A percentile compares a stretch with the other conserved stretches of the same genome.
These are phyloP conservation scores for Exephanes ischioxanthus DNA, from an alignment of 2,888 invertebrate genomes.

Conservation along the genomic window DNA sequence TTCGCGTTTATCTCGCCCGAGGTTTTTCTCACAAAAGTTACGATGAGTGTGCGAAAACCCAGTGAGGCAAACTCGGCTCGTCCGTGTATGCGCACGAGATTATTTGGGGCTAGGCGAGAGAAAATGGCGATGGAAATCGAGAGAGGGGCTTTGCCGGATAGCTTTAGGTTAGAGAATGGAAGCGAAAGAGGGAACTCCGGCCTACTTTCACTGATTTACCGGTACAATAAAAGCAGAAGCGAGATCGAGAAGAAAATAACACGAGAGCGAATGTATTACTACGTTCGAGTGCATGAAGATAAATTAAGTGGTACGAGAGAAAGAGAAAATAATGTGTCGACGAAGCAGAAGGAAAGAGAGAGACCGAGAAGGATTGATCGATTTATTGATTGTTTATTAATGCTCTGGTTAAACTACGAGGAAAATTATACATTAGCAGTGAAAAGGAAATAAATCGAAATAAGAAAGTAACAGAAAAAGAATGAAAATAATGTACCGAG, in stretches of 20 bases:
- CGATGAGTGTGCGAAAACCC: constrained; percentile 9
- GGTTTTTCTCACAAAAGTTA: constrained; percentile 13
- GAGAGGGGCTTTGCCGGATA: constrained; percentile 4
- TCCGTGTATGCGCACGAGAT: constrained; percentile 23
- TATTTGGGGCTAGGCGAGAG: constrained; percentile 38
- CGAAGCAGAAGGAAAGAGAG: not conserved
- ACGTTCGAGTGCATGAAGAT: constrained; percentile 3
- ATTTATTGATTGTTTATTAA: no score
- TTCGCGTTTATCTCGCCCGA: not conserved
- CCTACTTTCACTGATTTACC: constrained; percentile 50
- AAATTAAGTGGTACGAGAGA: constrained; percentile 2
- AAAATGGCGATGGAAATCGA: constrained; percentile 47
- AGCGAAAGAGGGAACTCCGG: not conserved
- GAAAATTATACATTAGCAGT: no score
- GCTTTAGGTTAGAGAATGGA: not conserved
- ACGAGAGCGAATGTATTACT: constrained; percentile 4
- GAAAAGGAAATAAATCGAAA: no score
- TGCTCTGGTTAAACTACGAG: no score
- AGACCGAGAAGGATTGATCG: not conserved
- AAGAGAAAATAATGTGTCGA: not conserved
- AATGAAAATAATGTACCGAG: no score
- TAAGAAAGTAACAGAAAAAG: no score
- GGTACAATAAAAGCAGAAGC: constrained; percentile 36
- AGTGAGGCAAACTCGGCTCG: constrained; percentile 21
- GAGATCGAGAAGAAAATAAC: constrained; percentile 4